Evolutionary conservation across 1,140 invertebrate genomes (phyloP).

Genomic region (Lamellibrachia luymesi): DNA sequence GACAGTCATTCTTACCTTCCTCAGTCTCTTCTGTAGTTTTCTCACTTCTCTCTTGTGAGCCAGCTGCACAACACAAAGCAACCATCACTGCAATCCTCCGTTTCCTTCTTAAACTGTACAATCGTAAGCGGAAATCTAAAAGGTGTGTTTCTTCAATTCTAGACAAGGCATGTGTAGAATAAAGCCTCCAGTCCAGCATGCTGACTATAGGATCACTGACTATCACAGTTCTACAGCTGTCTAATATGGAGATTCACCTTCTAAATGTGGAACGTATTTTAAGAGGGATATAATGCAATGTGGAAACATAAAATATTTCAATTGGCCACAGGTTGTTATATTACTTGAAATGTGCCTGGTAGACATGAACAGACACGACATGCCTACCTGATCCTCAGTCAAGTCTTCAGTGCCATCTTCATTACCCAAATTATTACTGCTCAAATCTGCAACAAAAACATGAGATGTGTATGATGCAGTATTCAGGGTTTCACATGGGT

Average conservation of each 20-base stretch:
- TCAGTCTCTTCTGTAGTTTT: neutral
- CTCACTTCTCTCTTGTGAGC: neutral
- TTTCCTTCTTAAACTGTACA: neutral
- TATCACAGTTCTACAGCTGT: too few relatives aligned
- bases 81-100: neutral
- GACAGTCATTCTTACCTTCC: neutral
- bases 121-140: too few relatives aligned
- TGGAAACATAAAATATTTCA: too few relatives aligned
- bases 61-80: neutral
- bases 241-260: too few relatives aligned
- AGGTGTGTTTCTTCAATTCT: too few relatives aligned
- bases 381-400: neutral
- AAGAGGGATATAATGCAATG: too few relatives aligned
- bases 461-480: neutral
- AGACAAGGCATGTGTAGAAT: too few relatives aligned
- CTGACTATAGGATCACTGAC: neutral
- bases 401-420: neutral
- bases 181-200: too few relatives aligned
- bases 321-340: neutral
- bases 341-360: neutral
- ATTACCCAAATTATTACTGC: neutral
- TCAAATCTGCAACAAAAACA: neutral
- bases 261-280: too few relatives aligned
- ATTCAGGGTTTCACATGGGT: too few relatives aligned
- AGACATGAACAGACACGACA: neutral